Evolutionary conservation across 1,140 invertebrate genomes (phyloP), one percentile per base, ranked within the genome.

Genomic region (Vollenhovia emeryi): DNA sequence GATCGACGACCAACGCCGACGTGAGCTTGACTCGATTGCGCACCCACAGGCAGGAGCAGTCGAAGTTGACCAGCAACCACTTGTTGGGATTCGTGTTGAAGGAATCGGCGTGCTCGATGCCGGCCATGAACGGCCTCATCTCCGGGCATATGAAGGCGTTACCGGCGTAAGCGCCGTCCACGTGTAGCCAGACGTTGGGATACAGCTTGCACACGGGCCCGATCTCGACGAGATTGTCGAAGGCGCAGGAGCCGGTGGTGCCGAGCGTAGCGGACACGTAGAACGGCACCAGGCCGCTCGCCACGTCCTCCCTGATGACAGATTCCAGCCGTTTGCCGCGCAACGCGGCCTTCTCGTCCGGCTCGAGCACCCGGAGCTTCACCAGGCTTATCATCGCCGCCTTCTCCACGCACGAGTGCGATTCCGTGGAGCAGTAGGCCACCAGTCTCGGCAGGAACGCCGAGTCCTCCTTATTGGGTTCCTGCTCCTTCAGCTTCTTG

Each of bases 61-160:
- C 98, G 90, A 98, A 98, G 92, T 98, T 98, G 0, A 98, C 97
- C 24, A 99, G 94, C 90, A 99, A 95, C 97, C 98, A 98, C 94
- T 99, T 99, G 93, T 99, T 99, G 0, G 98, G 97, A 94, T 99
- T 99, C 1, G 97, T 98, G 91, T 99, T 99, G 92, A 99, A 98
- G 0, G 98, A 98, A 91, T 98, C 97, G 0, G 98, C 98, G 92
- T 97, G 96, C 95, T 98, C 97, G 27, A 98, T 96, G 3, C 98
- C 97, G 84, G 96, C 95, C 92, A 98, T 96, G 40, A 98, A 95
- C 43, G 96, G 95, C 86, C 97, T 95, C 93, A 98, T 96, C 94
- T 98, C 98, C 0, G 98, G 97, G 86, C 98, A 97, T 79, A 99
- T 98, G 89, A 98, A 97, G 0, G 97, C 96, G 87, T 96, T 98